Percentiles rank a stretch among this genome's conserved stretches.
Conservation (phyloP, 2,797 vertebrate species). For the Leptodactylus fallax region DNA sequence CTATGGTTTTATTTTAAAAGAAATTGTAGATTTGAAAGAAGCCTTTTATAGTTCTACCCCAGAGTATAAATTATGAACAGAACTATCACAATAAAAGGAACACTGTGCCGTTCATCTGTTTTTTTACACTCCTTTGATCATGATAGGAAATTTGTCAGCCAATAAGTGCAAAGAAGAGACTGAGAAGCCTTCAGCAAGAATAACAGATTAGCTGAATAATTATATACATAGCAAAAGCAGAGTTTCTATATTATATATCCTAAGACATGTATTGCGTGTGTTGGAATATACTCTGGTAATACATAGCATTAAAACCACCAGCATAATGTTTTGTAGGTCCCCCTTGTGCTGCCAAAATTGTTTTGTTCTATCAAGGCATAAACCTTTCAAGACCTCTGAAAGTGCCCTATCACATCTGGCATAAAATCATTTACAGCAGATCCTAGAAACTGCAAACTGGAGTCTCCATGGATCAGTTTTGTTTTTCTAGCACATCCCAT, state of each 20-base stretch:
- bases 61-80: slow-evolving; percentile 49
- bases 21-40: slow-evolving; percentile 2
- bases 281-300: too few species aligned
- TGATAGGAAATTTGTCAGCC: slow-evolving; percentile 11
- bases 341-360: too few species aligned
- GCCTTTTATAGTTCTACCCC: slow-evolving; percentile 5
- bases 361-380: too few species aligned
- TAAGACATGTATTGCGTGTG: too few species aligned
- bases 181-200: background rate
- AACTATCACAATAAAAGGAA: background rate
- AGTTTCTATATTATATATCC: background rate
- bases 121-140: slow-evolving; percentile 17
- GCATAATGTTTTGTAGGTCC: too few species aligned
- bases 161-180: background rate
- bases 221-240: background rate
- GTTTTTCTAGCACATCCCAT: too few species aligned
- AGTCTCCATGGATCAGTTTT: too few species aligned
- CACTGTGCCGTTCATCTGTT: background rate
- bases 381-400: too few species aligned
- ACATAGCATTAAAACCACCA: too few species aligned
- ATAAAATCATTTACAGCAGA: too few species aligned
- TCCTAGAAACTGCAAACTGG: too few species aligned
- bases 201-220: slow-evolving; percentile 20
- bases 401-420: too few species aligned
- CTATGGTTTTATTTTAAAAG: background rate